Percentiles rank a stretch among this genome's conserved stretches.
Evolutionary conservation across 2,113 vertebrate species (phyloP).

Genomic region (Lasiurus borealis): DNA sequence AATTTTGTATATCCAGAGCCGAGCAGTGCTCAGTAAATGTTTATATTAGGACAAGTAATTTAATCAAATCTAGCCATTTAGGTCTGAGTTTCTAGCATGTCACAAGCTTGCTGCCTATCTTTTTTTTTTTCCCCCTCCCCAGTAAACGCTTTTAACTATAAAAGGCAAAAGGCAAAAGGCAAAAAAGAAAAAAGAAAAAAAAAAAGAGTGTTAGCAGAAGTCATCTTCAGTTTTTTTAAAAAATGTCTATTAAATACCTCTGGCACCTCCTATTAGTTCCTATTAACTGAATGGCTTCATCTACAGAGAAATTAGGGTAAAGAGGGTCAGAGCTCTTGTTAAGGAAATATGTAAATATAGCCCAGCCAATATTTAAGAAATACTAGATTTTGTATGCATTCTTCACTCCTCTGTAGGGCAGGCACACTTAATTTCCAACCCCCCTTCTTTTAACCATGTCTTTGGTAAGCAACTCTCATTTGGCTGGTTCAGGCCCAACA

Average conservation of each 20-base stretch:
- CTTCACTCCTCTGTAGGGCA: neutral
- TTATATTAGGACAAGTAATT: neutral
- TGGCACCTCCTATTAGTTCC: neutral
- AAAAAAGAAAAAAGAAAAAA: neutral
- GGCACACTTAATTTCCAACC: neutral
- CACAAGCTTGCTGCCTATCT: neutral
- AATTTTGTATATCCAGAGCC: conserved; percentile 36
- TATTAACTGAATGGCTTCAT: conserved; percentile 49
- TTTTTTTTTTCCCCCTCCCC: neutral
- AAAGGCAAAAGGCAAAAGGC: conserved; percentile 5
- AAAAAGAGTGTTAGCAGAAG: neutral
- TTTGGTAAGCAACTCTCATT: conserved; percentile 50
- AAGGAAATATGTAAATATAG: neutral
- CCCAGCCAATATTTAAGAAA: neutral
- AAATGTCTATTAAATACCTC: neutral
- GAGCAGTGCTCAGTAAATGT: conserved; percentile 16
- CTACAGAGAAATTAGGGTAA: conserved; percentile 33
- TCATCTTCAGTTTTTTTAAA: neutral
- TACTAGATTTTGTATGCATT: neutral
- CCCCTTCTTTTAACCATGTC: neutral
- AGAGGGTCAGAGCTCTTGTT: neutral
- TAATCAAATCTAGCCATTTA: conserved; percentile 30
- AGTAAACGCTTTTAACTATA: conserved; percentile 23
- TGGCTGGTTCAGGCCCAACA: neutral
- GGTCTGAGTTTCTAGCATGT: conserved; percentile 14